Percentiles rank a stretch among this genome's conserved stretches.
phyloP scores from a whole-genome alignment of 1,140 invertebrate species.

The Danaus melanippus region DNA sequence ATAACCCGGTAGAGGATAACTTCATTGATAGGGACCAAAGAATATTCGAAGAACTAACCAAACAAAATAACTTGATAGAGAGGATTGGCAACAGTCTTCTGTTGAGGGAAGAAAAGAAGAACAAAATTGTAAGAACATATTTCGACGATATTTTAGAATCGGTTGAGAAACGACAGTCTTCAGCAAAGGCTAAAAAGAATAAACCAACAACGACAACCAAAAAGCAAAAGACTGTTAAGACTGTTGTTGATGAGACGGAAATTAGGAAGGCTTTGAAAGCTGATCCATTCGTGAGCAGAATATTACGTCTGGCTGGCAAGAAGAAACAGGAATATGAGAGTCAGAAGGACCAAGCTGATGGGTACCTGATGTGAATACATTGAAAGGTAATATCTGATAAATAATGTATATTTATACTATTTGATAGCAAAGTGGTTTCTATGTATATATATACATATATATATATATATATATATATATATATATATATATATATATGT shows the following conservation, averaged over 20 bases:
- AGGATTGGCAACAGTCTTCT: neutral
- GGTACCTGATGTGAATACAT: neutral
- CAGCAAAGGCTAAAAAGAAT: constrained; percentile 5
- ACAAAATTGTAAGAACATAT: constrained; percentile 10
- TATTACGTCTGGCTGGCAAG: constrained; percentile 33
- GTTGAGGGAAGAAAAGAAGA: neutral
- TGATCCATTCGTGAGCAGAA: constrained; percentile 37
- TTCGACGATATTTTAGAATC: constrained; percentile 28
- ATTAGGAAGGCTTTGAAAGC: constrained; percentile 30
- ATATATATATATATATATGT: no score
- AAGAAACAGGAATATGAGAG: constrained; percentile 25
- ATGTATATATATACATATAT: no score
- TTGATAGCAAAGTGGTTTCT: no score
- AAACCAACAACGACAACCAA: constrained; percentile 9
- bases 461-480: no score
- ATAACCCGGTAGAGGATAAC: neutral
- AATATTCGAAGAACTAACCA: constrained; percentile 16
- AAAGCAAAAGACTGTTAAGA: constrained; percentile 17
- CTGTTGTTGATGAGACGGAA: constrained; percentile 32
- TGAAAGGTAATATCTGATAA: no score
- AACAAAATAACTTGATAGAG: constrained; percentile 21
- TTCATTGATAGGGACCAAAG: constrained; percentile 3
- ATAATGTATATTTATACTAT: no score
- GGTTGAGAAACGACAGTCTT: constrained; percentile 15
- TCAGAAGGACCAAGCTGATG: neutral